phyloP scores from a whole-genome alignment of 2,113 vertebrate genomes.

The Aix galericulata region DNA sequence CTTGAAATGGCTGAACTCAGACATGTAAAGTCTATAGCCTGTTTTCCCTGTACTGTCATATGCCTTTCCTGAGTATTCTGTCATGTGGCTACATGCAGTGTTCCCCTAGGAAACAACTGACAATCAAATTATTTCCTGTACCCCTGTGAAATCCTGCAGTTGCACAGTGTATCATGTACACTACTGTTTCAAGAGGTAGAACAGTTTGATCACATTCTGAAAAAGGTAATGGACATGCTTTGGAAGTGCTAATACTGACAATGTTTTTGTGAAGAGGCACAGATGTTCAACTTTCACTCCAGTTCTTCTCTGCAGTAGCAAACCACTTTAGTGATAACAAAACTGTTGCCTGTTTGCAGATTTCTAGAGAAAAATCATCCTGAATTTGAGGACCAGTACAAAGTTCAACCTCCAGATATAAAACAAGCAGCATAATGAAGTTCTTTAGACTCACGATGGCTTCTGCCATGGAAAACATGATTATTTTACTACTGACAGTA shows the following conservation, averaged over 20 bases:
- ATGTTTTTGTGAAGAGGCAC: not conserved
- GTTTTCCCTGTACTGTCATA: not conserved
- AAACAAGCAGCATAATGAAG: not conserved
- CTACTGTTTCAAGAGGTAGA: not conserved
- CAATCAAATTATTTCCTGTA: not conserved
- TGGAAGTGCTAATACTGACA: not conserved
- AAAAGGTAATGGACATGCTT: not conserved
- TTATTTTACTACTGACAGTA: not conserved
- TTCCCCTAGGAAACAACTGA: not conserved
- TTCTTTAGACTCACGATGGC: not conserved
- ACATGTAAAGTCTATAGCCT: not conserved
- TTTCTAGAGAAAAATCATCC: not conserved
- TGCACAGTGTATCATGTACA: not conserved
- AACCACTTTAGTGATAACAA: not conserved
- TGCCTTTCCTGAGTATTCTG: not conserved
- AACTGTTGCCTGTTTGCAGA: fast-evolving
- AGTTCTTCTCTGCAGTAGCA: not conserved
- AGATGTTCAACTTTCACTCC: not conserved
- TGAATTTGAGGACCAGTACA: not conserved
- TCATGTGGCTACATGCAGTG: not conserved
- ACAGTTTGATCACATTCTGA: not conserved
- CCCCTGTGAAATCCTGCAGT: not conserved
- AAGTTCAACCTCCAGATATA: not conserved
- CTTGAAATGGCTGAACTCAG: not conserved
- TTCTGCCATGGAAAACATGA: not conserved